Evolutionary conservation across 2,113 vertebrate genomes (phyloP).

Genomic region (Condylura cristata): DNA sequence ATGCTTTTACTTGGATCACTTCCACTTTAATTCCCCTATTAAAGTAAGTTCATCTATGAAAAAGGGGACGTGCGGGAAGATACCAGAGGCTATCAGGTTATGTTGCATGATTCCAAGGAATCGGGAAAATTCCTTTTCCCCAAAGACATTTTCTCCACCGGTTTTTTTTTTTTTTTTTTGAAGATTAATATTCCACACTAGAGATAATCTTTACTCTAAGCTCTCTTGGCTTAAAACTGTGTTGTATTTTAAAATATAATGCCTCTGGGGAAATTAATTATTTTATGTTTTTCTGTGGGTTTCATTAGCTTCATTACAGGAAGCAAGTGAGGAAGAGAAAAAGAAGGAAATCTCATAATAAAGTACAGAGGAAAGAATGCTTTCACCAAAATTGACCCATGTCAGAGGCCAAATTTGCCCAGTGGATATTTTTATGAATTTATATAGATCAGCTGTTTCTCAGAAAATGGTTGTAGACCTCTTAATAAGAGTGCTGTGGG

Average conservation of each 20-base stretch:
- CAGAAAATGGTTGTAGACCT: not conserved
- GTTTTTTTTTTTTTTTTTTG: too few species aligned
- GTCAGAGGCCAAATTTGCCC: not conserved
- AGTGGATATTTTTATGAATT: not conserved
- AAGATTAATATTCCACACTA: not conserved
- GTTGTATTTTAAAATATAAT: not conserved
- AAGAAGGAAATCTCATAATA: not conserved
- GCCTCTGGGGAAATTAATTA: not conserved
- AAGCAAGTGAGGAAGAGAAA: not conserved
- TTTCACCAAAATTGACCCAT: not conserved
- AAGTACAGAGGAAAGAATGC: not conserved
- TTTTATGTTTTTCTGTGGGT: not conserved
- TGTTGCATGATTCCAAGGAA: not conserved
- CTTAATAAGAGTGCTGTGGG: too few species aligned
- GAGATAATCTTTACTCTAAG: not conserved
- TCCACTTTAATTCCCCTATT: conserved; percentile 2
- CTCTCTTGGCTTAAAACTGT: not conserved
- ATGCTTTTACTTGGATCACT: not conserved
- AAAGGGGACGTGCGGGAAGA: not conserved
- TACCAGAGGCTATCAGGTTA: not conserved
- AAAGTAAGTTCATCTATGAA: not conserved
- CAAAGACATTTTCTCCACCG: not conserved
- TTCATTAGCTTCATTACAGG: not conserved
- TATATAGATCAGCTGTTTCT: not conserved
- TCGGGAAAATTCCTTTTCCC: not conserved